Percentiles rank a stretch among this genome's conserved stretches.
Conservation (phyloP, 92 coral and sea anemone species). For the Scolanthus callimorphus region DNA sequence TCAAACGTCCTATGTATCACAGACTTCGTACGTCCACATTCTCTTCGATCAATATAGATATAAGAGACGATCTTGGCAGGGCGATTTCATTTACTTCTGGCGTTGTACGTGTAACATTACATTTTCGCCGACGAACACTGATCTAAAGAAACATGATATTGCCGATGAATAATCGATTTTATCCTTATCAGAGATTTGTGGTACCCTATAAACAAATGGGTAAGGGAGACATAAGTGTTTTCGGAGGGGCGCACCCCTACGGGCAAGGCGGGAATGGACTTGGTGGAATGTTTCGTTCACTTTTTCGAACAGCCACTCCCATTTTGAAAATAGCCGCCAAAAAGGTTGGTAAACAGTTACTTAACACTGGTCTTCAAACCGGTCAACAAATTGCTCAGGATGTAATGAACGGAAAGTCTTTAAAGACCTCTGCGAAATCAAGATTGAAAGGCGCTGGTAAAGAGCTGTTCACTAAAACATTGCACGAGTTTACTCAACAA, state of each 20-base stretch:
- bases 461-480: background rate
- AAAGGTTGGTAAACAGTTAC: no score
- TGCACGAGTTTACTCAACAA: slow-evolving; percentile 8
- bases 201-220: slow-evolving; percentile 1
- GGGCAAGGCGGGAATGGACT: slow-evolving; percentile 17
- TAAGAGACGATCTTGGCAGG: slow-evolving; percentile 10
- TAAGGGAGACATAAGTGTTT: slow-evolving; percentile 5
- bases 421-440: slow-evolving; percentile 5
- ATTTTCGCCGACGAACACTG: slow-evolving; percentile 9
- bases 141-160: background rate
- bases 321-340: no score
- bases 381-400: slow-evolving; percentile 12
- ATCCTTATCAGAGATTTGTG: background rate
- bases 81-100: slow-evolving; percentile 12
- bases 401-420: background rate
- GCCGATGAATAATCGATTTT: slow-evolving; percentile 7
- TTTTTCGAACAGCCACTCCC: slow-evolving; percentile 16
- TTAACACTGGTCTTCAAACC: slow-evolving; percentile 11
- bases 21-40: slow-evolving; percentile 4
- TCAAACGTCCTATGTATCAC: slow-evolving; percentile 7
- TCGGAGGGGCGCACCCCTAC: slow-evolving; percentile 10
- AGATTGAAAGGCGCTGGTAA: slow-evolving; percentile 1
- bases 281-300: slow-evolving; percentile 18
- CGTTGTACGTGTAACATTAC: slow-evolving; percentile 3
- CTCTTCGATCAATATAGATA: slow-evolving; percentile 9